Evolutionary conservation across 2,797 vertebrate genomes (phyloP).

Genomic region (Mallotus villosus): DNA sequence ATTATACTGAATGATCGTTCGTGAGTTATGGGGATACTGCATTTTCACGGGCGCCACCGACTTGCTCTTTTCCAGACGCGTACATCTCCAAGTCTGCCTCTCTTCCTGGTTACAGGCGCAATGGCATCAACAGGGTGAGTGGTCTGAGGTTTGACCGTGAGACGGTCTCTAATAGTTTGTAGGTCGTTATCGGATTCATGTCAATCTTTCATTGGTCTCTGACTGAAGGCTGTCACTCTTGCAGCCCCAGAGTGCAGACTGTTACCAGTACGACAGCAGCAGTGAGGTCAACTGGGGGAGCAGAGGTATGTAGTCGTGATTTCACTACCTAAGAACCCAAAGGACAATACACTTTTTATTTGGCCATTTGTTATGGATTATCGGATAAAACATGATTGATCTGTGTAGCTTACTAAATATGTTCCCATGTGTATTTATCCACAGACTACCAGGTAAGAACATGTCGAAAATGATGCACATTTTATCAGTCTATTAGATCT

Average conservation of each 20-base stretch:
- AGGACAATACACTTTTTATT: too few relatives aligned
- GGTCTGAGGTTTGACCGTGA: too few relatives aligned
- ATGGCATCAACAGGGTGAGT: slow-evolving; percentile 88
- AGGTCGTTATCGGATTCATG: too few relatives aligned
- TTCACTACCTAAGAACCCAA: slow-evolving; percentile 6
- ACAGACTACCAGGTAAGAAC: slow-evolving; percentile 92
- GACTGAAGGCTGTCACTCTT: slow-evolving; percentile 16
- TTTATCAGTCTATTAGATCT: not conserved
- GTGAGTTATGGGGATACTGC: not conserved
- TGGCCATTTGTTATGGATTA: too few relatives aligned
- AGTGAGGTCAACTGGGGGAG: slow-evolving; percentile 92
- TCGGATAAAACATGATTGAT: too few relatives aligned
- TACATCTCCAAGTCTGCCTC: slow-evolving; percentile 90
- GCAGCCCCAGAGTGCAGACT: slow-evolving; percentile 91
- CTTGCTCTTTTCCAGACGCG: slow-evolving; percentile 76
- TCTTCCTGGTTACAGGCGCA: slow-evolving; percentile 90
- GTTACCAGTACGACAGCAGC: slow-evolving; percentile 88
- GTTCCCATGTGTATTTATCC: slow-evolving; percentile 8
- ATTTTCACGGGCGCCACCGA: not conserved
- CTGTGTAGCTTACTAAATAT: not conserved
- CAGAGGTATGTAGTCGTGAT: slow-evolving; percentile 76
- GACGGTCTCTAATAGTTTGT: too few relatives aligned
- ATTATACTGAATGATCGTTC: not conserved
- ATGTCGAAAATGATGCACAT: not conserved
- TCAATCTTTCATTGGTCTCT: slow-evolving; percentile 18